Conservation (phyloP, 1,140 invertebrate species). For the Bradynema listronoti region DNA sequence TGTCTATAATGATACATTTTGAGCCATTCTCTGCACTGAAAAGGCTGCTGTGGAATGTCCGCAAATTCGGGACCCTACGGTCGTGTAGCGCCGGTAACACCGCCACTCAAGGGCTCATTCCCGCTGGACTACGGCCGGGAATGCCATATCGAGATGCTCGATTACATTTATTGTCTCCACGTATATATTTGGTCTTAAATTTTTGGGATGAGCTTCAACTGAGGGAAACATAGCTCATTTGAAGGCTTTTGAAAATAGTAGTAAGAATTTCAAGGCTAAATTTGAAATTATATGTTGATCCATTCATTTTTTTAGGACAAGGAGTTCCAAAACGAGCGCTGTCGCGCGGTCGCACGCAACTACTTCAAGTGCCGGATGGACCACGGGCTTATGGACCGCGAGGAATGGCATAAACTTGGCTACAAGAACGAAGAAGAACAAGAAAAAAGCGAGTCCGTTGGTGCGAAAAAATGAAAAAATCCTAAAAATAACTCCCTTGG, state of each 20-base stretch:
- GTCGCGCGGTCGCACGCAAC: conserved; percentile 70
- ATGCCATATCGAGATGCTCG: conserved; percentile 78
- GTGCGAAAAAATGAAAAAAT: too few relatives aligned
- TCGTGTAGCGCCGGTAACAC: conserved; percentile 66
- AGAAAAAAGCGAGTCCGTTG: too few relatives aligned
- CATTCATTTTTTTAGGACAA: conserved; percentile 40
- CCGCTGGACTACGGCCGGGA: conserved; percentile 82
- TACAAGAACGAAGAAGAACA: not conserved
- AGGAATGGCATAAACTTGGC: conserved; percentile 24
- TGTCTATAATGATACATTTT: too few relatives aligned
- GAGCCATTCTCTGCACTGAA: too few relatives aligned
- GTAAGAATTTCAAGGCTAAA: too few relatives aligned
- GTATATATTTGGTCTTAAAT: conserved; percentile 1
- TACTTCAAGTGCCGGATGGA: conserved; percentile 90
- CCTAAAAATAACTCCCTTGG: too few relatives aligned
- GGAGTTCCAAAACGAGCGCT: conserved; percentile 69
- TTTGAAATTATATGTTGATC: too few relatives aligned
- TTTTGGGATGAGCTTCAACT: not conserved
- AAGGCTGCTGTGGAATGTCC: conserved; percentile 9
- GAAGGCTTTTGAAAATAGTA: too few relatives aligned
- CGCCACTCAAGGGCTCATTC: conserved; percentile 84
- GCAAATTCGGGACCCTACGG: conserved; percentile 7
- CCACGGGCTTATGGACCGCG: conserved; percentile 60
- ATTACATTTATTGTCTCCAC: conserved; percentile 83
- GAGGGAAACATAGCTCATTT: too few relatives aligned